Base-by-base conservation (phyloP, 1,140 invertebrate genomes). In the Adoxophyes honmai region DNA sequence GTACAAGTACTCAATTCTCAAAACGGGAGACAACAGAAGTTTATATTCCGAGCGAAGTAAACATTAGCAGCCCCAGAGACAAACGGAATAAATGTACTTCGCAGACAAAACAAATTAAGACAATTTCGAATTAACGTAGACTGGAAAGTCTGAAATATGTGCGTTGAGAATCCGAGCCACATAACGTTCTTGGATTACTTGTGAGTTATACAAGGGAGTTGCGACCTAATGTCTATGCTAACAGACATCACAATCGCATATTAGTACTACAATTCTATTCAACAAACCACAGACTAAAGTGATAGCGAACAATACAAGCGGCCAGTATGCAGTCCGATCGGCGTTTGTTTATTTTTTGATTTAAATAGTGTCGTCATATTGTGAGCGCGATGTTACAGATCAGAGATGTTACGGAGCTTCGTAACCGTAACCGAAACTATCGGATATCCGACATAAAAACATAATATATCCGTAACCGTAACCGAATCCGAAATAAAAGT, bases 111-210 rank as follows among this genome's bases (percentile, higher is more conserved):
- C 77, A 79, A 81, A 78, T 83, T 83, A 81, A 81, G 75, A 79
- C 76, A 83, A 81, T 81, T 81, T 70, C 64, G 73, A 75, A 84
- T 81, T 84, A 81, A 79, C 73, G 71, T 65, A 73, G 64, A 77
- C 71, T 71, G 63, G 65, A 70, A 81, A 74, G 67, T 71, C 71
- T 75, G 67, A 81, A 80, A 75, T 83, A 78, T 78, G 67, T 70
- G 60, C 68, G 63, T 62, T 21, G 60, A 68, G 64, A 70, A 68
- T 73, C 69, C 68, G 66, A 71, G 69, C 59, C 61, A 64, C 60
- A 73, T 62, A 71, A 75, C 61, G 61, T 69, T 76, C 69, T 74
- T 66, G 57, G 62, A 68, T 68, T 67, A 64, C 68, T 55, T 33
- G 39, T 21, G 15, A 16, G 18, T 48, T 2, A 21, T 18, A 38